A percentile compares a stretch with the other conserved stretches of the same genome.
Conservation (phyloP, 2,797 vertebrate species). For the Galaxias olidus region DNA sequence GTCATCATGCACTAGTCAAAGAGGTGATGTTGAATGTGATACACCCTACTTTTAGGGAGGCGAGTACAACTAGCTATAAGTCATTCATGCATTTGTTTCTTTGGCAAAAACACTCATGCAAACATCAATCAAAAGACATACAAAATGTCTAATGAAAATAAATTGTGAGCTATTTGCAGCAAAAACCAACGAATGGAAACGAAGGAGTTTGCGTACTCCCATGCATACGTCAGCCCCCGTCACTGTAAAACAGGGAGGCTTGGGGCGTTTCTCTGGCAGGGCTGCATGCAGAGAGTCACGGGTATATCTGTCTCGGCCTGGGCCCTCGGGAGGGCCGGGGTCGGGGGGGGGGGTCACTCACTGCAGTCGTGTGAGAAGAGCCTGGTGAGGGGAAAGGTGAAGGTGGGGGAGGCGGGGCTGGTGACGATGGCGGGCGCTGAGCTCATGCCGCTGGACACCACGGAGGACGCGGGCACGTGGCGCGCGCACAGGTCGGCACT, state of each 20-base stretch:
- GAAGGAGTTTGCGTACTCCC: background rate
- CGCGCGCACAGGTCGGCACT: slow-evolving; percentile 93
- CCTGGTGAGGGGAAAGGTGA: slow-evolving; percentile 87
- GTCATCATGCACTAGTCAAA: slow-evolving; percentile 26
- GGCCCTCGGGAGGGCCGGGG: background rate
- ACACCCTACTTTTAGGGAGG: background rate
- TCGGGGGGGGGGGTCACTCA: slow-evolving; percentile 74
- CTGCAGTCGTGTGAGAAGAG: slow-evolving; percentile 97
- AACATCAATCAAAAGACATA: background rate
- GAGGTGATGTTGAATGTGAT: background rate
- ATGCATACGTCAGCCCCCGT: slow-evolving; percentile 20
- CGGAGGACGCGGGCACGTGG: slow-evolving; percentile 93
- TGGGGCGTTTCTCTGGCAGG: slow-evolving; percentile 6
- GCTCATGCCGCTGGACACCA: slow-evolving; percentile 94
- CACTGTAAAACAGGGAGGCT: background rate
- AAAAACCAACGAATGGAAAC: background rate
- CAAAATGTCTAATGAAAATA: background rate
- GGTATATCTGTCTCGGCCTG: background rate
- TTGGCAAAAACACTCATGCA: slow-evolving; percentile 39
- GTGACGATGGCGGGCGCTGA: slow-evolving; percentile 83
- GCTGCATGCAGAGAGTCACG: slow-evolving; percentile 55
- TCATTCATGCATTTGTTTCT: slow-evolving; percentile 20
- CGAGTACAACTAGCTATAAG: background rate
- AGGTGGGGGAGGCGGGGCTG: slow-evolving; percentile 89
- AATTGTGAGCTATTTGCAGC: background rate